Base-by-base conservation (phyloP, 2,888 invertebrate genomes). In the Platypus cylindrus region DNA sequence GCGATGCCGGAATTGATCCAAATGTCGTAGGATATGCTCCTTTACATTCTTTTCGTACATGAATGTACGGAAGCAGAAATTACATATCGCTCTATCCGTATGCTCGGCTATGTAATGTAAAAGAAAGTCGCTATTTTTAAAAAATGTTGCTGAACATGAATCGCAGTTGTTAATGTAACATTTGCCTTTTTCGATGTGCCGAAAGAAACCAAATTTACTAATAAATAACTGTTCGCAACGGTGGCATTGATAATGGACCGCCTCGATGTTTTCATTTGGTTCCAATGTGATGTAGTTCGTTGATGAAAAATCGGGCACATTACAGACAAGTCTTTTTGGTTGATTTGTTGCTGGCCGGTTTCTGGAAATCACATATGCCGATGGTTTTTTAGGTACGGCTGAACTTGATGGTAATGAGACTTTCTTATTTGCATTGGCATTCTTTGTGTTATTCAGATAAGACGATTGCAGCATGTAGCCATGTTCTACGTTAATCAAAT, bases 31-130 rank as follows among this genome's bases (percentile, higher is more conserved):
- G 59, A 62, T 60, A 34, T 62, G 62, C 40, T 61, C 60, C 36
- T 61, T 61, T 26, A 62, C 60, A 41, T 62, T 60, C 37, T 61
- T 61, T 45, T 61, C 60, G 45, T 61, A 61, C 59, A 61, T 59
- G 45, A 61, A 62, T 7, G 62, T 61, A 37, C 59, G 43, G 43
- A 60, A 61, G 43, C 62, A 62, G 36, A 60, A 61, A 41, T 61
- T 56, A 38, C 62, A 62, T 30, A 62, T 56, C 2, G 62, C 62
- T 3, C 62, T 48, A 32, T 62, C 62, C 0, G 56, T 53, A 43
- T 62, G 62, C 13, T 52, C 51, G 1, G 45, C 41, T 0, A 55
- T 36, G 38, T 62, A 62, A 40, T 62, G 62, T 13, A 50, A 48
- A 32, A 56, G 56, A 45, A 62, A 62, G 2, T 58, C 58, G 33